Base-by-base conservation (phyloP, 2,888 invertebrate species). In the Prosapia bicincta region DNA sequence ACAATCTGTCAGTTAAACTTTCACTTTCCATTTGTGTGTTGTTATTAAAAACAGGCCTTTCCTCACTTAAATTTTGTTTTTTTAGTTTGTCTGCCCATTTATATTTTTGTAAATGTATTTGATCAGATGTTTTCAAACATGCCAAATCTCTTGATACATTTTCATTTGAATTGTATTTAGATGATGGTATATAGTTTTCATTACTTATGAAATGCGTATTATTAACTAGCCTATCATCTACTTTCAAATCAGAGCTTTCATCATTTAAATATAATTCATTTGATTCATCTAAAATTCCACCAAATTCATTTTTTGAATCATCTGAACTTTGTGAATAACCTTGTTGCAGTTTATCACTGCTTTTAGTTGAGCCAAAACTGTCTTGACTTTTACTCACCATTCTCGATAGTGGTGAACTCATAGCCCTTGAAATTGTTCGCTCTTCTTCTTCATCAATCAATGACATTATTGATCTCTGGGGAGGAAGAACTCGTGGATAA, bases 361-460 rank as follows among this genome's bases (percentile, higher is more conserved):
- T 38, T 38, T 38, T 38, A 13, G 13, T 38, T 9, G 38, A 38
- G 13, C 38, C 38, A 38, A 38, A 38, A 38, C 38, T 38, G 13
- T 38, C 38, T 38, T 38, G 38, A 13, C 38, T 38, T 13, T 38
- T 38, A 38, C 38, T 38, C 13, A 38, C 2, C 38, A 38, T 38
- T 13, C 38, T 38, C 13, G 15, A 38, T 13, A 38, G 13, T 38
- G 38, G 38, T 9, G 38, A 38, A 13, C 13, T 38, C 38, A 38
- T 38, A 13, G 38, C 38, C 9, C 30, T 30, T 30, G 30, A 30
- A 5, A 9, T 6, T 5, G 30, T 9, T 13, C 38, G 38, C 13
- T 74, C 74, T 26, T 74, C 74, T 30, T 74, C 74, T 23, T 74
- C 74, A 43, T 74, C 74, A 26, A 74, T 74, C 15, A 74, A 69